Conservation (phyloP, 1,140 invertebrate genomes). For the Portunus trituberculatus region DNA sequence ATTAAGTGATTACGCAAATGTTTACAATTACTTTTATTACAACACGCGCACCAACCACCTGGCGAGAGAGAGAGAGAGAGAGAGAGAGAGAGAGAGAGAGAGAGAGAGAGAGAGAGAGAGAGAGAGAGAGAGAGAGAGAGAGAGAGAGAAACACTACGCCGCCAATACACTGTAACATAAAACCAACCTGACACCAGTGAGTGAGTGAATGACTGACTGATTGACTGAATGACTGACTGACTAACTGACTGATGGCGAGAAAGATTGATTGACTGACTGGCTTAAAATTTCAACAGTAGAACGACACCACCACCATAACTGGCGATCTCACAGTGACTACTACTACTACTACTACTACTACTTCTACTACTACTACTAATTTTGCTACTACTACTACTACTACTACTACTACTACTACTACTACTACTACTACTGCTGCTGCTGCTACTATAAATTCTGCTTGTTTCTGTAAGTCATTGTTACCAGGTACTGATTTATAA, state of each 20-base stretch:
- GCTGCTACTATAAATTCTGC: background rate
- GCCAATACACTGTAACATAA: background rate
- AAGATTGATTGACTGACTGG: too few species aligned
- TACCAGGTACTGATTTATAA: too few species aligned
- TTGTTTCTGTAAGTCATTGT: too few species aligned
- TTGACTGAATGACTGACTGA: background rate
- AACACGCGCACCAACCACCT: too few species aligned
- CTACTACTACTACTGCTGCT: conserved; percentile 11
- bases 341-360: background rate
- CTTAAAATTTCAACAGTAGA: too few species aligned
- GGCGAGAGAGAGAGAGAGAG: background rate
- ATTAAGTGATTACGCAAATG: too few species aligned
- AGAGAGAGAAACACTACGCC: background rate
- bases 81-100: background rate
- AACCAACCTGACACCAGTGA: too few species aligned
- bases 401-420: background rate
- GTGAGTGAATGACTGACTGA: background rate
- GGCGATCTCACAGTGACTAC: background rate
- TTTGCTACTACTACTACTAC: background rate
- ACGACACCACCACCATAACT: too few species aligned
- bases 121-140: background rate
- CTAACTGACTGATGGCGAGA: background rate
- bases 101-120: background rate
- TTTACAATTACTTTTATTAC: too few species aligned
- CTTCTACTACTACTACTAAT: background rate